Conservation (phyloP, 2,888 invertebrate genomes). For the Cataglyphis altisquamis region DNA sequence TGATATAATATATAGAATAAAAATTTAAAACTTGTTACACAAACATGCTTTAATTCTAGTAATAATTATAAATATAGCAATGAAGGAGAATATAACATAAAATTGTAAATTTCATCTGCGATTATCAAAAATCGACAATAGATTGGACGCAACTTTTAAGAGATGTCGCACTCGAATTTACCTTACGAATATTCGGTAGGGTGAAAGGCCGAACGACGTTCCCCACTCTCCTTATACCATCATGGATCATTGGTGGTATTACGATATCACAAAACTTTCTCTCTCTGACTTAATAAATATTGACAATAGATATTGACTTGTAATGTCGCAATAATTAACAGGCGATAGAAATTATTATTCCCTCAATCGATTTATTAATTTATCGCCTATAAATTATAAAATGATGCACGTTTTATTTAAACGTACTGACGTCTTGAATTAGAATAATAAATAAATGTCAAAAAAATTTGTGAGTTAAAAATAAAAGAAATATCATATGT, state of each 20-base stretch:
- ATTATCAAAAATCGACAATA: background rate
- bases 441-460: background rate
- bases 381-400: background rate
- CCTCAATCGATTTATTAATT: constrained; percentile 7
- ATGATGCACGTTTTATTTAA: background rate
- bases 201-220: constrained; percentile 68
- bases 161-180: constrained; percentile 48
- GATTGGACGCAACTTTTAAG: background rate
- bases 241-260: constrained; percentile 73
- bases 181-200: constrained; percentile 70
- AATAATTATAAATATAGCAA: background rate
- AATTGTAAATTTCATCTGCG: background rate
- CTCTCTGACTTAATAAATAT: constrained; percentile 74
- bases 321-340: constrained; percentile 39
- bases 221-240: constrained; percentile 67
- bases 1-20: background rate
- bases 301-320: constrained; percentile 72
- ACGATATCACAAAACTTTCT: constrained; percentile 75
- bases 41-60: background rate
- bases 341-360: background rate
- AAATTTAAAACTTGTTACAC: background rate
- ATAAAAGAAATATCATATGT: background rate
- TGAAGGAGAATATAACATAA: background rate
- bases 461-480: background rate
- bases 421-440: background rate